These are phyloP conservation scores for Parnassius apollo DNA, from an alignment of 2,888 invertebrate genomes.

Conservation along the genomic window DNA sequence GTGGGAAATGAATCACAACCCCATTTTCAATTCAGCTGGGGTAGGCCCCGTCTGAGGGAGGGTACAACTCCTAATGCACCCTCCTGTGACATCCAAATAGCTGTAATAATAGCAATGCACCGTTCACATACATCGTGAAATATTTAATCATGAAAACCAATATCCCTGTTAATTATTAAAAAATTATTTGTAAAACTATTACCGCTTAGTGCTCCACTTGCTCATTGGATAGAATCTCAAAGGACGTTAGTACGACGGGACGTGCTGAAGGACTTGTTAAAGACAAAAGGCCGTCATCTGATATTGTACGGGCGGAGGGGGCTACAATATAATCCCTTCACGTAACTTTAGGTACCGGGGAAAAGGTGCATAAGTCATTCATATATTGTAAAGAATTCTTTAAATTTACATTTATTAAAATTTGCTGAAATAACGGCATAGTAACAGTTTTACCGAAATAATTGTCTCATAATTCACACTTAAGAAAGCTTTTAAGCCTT, in stretches of 20 bases:
- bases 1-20: constrained; percentile 80
- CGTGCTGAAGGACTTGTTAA: constrained; percentile 55
- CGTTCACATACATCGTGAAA: constrained; percentile 41
- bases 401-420: neutral
- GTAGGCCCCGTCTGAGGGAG: constrained; percentile 56
- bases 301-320: constrained; percentile 48
- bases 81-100: constrained; percentile 69
- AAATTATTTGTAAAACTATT: neutral
- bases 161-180: constrained; percentile 6
- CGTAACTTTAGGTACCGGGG: neutral
- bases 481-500: no score
- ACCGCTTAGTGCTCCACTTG: constrained; percentile 31
- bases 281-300: constrained; percentile 68
- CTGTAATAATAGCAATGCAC: constrained; percentile 71
- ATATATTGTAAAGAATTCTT: no score
- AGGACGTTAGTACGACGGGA: constrained; percentile 41
- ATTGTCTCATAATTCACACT: no score
- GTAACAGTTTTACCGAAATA: no score
- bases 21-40: constrained; percentile 74
- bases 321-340: constrained; percentile 33
- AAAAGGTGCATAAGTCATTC: neutral
- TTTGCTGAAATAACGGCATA: no score
- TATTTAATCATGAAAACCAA: constrained; percentile 17
- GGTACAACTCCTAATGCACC: constrained; percentile 61
- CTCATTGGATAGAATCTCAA: constrained; percentile 41